Evolutionary conservation across 2,888 invertebrate species (phyloP).

Genomic region (Eurytoma adleriae): DNA sequence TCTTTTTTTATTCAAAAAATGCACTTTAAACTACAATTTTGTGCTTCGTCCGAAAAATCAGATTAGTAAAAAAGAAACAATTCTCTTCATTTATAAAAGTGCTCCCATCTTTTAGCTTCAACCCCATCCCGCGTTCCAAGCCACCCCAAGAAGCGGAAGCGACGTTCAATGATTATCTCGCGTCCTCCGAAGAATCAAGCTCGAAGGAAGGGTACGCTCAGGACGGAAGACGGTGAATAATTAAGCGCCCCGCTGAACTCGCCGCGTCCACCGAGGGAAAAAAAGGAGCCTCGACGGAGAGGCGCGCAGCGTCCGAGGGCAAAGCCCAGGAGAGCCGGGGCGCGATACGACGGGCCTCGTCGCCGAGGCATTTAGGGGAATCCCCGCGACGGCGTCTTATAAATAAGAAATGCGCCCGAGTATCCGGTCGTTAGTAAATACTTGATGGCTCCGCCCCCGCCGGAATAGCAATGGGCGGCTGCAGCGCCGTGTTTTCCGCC

Average conservation of each 20-base stretch:
- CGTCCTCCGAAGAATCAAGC: not conserved
- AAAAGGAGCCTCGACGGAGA: not conserved
- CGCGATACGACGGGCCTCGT: not conserved
- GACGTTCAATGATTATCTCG: not conserved
- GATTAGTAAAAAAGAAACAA: too few relatives aligned
- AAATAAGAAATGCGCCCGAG: slow-evolving; percentile 26
- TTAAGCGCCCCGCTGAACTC: slow-evolving; percentile 32
- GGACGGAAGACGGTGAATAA: slow-evolving; percentile 33
- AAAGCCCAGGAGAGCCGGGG: not conserved
- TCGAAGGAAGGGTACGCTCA: not conserved
- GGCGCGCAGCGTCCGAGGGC: not conserved
- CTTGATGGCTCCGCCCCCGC: slow-evolving; percentile 22
- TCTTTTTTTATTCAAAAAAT: too few relatives aligned
- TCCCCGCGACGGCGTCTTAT: slow-evolving; percentile 9
- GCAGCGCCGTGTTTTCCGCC: not conserved
- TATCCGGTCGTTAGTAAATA: slow-evolving; percentile 49
- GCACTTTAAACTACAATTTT: too few relatives aligned
- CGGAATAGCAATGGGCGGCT: slow-evolving; percentile 25
- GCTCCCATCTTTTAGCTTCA: not conserved
- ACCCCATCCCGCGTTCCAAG: not conserved
- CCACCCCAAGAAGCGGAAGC: not conserved
- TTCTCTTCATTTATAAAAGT: not conserved
- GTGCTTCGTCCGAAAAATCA: too few relatives aligned
- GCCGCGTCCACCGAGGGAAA: not conserved
- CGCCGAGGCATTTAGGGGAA: slow-evolving; percentile 4